These are phyloP conservation scores for Dasyornis broadbenti DNA, from an alignment of 2,113 vertebrate species.

Conservation along the genomic window DNA sequence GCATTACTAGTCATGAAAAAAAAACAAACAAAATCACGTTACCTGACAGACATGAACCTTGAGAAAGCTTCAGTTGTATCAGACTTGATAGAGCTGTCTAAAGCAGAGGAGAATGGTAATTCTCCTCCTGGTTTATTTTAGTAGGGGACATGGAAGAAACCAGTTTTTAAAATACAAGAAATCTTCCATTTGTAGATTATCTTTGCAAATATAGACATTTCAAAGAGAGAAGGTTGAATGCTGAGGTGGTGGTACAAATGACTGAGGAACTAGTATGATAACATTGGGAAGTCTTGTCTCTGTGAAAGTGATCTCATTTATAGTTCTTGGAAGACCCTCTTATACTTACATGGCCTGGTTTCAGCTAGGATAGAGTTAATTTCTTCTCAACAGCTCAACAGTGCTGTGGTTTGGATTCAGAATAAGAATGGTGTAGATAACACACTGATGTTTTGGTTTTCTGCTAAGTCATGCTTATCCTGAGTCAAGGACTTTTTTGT, in stretches of 20 bases:
- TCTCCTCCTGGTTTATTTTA: not conserved
- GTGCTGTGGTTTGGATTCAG: not conserved
- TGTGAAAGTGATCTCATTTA: not conserved
- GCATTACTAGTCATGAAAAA: not conserved
- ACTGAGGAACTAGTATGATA: not conserved
- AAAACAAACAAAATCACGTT: not conserved
- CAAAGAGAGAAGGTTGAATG: not conserved
- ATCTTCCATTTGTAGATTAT: not conserved
- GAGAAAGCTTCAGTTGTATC: not conserved
- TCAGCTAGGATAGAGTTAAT: not conserved
- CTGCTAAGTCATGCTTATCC: not conserved
- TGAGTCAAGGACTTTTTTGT: not conserved
- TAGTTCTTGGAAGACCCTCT: not conserved
- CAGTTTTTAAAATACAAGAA: not conserved
- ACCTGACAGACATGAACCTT: not conserved
- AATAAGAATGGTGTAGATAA: not conserved
- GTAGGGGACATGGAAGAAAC: not conserved
- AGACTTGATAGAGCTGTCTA: not conserved
- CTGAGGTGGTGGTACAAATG: not conserved
- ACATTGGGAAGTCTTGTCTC: not conserved
- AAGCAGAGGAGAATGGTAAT: not conserved
- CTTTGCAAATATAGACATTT: not conserved
- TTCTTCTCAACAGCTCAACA: not conserved
- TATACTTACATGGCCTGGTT: not conserved
- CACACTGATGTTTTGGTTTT: not conserved